A percentile compares a stretch with the other conserved stretches of the same genome.
Conservation (phyloP, 1,140 invertebrate species). For the Tenebrio molitor region DNA sequence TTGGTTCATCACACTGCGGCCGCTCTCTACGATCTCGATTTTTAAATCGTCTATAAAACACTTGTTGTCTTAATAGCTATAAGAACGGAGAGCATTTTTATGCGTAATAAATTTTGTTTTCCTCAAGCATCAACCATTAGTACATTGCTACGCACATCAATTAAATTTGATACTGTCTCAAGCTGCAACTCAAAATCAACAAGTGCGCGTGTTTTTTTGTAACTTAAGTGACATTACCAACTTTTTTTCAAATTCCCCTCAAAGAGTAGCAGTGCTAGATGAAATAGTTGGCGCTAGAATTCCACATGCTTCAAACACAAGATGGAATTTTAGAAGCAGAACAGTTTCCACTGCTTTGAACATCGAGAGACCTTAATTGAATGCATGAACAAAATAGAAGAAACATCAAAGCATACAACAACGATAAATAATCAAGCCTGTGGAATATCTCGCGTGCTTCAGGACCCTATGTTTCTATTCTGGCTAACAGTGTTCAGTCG, state of each 20-base stretch:
- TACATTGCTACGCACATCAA: conserved; percentile 62
- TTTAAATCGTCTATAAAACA: too few relatives aligned
- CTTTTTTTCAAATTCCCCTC: conserved; percentile 46
- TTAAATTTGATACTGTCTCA: neutral
- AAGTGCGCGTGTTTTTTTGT: conserved; percentile 60
- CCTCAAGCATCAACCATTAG: too few relatives aligned
- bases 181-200: conserved; percentile 33
- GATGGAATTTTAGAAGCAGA: conserved; percentile 4
- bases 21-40: too few relatives aligned
- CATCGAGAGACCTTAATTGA: conserved; percentile 44
- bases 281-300: conserved; percentile 48
- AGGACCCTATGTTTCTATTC: conserved; percentile 35
- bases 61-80: too few relatives aligned
- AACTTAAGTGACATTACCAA: conserved; percentile 47
- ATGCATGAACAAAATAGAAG: conserved; percentile 36
- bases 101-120: too few relatives aligned
- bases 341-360: conserved; percentile 43
- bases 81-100: too few relatives aligned
- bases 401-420: neutral
- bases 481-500: conserved; percentile 7
- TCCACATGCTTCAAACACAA: conserved; percentile 16
- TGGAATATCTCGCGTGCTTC: conserved; percentile 41
- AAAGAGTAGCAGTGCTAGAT: conserved; percentile 47
- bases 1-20: too few relatives aligned
- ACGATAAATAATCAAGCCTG: conserved; percentile 47